Evolutionary conservation across 2,888 invertebrate genomes (phyloP), one percentile per base, ranked within the genome.

Genomic region (Aleiodes alternator): DNA sequence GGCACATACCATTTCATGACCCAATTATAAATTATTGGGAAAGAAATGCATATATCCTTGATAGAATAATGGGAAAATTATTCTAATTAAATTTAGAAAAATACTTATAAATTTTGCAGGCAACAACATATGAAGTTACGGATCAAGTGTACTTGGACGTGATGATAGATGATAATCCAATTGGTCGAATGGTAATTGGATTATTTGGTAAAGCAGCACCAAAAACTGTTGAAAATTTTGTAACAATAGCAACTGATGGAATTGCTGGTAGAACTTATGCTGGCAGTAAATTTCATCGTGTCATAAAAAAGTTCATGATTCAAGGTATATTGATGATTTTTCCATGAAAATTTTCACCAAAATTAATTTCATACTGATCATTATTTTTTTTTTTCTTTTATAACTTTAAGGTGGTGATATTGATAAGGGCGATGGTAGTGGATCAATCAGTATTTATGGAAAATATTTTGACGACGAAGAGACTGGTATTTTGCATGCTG

Each of bases 281-380:
- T 80, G 96, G 95, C 12, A 93, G 95, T 4, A 92, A 90, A 80
- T 96, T 98, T 89, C 96, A 96, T 90, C 92, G 97, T 14, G 94
- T 98, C 74, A 95, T 98, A 81, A 94, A 95, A 87, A 93, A 96
- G 81, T 97, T 98, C 88, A 96, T 98, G 94, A 94, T 98, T 83
- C 97, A 98, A 93, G 97, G 96, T 96, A 79, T 43, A 12, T 16
- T 23, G 3, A 14, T n/a, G 14, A 12, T 14, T 69, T 12, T 57
- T 34, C 12, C 14, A 14, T 38, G 9, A 66, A 38, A 23, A 12
- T 66, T 1, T 34, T 9, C 38, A 23, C 4, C 16, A 8, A 9
- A 43, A 43, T 43, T 3, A 43, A 43, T 53, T 57, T 57, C 34
- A 57, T 34, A 43, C 43, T 71, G 9, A 57, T 38, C 16, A 6